Conservation (phyloP, 2,888 invertebrate genomes). For the Epistrophe grossulariae region DNA sequence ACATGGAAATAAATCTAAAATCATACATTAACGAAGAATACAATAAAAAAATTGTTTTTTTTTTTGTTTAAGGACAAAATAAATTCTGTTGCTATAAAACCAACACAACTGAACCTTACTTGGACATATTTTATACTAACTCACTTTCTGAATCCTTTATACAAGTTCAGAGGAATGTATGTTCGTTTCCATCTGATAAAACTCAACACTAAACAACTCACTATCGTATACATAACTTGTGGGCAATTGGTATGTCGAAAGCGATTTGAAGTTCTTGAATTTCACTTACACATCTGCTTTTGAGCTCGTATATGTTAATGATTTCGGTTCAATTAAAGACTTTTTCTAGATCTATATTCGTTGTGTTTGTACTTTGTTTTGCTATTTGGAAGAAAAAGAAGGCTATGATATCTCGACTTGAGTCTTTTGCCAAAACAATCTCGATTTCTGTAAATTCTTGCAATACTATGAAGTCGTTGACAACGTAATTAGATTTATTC, state of each 20-base stretch:
- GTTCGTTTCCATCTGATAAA: too few relatives aligned
- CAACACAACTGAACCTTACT: too few relatives aligned
- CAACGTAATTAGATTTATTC: constrained; percentile 80
- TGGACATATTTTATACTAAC: too few relatives aligned
- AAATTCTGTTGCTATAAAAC: too few relatives aligned
- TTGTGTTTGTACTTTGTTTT: constrained; percentile 79
- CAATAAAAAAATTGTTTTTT: too few relatives aligned
- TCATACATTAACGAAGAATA: too few relatives aligned
- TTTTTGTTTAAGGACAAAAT: too few relatives aligned
- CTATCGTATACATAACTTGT: too few relatives aligned
- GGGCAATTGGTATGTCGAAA: constrained; percentile 82
- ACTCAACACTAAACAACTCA: too few relatives aligned
- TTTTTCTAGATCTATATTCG: constrained; percentile 81
- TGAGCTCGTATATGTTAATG: constrained; percentile 81
- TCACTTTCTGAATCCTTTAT: too few relatives aligned
- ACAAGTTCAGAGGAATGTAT: too few relatives aligned
- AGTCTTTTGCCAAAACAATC: background rate
- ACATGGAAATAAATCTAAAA: too few relatives aligned
- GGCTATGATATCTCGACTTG: background rate
- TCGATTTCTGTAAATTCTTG: constrained; percentile 82
- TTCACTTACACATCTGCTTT: constrained; percentile 83
- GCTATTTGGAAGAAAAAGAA: constrained; percentile 74
- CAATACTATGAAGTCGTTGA: constrained; percentile 79
- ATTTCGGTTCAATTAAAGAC: constrained; percentile 79
- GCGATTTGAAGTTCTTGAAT: constrained; percentile 81